Percentiles rank a stretch among this genome's conserved stretches.
phyloP scores from a whole-genome alignment of 2,888 invertebrate species.

The Chironomus riparius region DNA sequence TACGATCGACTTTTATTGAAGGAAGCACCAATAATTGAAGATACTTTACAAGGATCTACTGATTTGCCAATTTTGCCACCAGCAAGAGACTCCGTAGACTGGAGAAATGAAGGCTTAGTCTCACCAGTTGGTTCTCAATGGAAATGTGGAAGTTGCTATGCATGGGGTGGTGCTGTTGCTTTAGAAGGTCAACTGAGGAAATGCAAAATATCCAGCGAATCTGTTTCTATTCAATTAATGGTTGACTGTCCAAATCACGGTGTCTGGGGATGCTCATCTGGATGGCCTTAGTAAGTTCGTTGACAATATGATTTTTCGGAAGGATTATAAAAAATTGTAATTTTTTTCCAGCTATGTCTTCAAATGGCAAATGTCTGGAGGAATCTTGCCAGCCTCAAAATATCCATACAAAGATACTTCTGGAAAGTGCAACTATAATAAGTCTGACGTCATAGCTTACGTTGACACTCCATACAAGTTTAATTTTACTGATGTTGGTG shows the following conservation, averaged over 20 bases:
- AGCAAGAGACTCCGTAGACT: conserved; percentile 28
- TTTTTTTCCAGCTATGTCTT: neutral
- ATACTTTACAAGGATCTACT: neutral
- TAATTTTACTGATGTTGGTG: neutral
- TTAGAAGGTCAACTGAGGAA: conserved; percentile 30
- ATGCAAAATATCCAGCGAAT: neutral
- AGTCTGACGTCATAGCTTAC: neutral
- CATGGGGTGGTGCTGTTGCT: conserved; percentile 30
- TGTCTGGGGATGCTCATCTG: neutral
- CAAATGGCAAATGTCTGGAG: neutral
- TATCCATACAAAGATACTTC: neutral
- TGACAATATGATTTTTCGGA: too few species aligned
- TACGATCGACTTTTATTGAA: neutral
- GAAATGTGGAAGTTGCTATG: conserved; percentile 30
- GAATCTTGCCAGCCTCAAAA: neutral
- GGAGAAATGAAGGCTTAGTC: conserved; percentile 24
- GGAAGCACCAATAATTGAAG: neutral
- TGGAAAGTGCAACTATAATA: neutral
- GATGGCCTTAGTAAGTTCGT: neutral
- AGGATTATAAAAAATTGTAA: too few species aligned
- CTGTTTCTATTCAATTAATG: neutral
- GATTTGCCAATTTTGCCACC: conserved; percentile 23
- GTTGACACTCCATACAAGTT: neutral
- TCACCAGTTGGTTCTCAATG: conserved; percentile 18
- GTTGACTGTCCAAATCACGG: neutral